Conservation (phyloP, 2,113 vertebrate species). For the Spizaetus ornatus region DNA sequence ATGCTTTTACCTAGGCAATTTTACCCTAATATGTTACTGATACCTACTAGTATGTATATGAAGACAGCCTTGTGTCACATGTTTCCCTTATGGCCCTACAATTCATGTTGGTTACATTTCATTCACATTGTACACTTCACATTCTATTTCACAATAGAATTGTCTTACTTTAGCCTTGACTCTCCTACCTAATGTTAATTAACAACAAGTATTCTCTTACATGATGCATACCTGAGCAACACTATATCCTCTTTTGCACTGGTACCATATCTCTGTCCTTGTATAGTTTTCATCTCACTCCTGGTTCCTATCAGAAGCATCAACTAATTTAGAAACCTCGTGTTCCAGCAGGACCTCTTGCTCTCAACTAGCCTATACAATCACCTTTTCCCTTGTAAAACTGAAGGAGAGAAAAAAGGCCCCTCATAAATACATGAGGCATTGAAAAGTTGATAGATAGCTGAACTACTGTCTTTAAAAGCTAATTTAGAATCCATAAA, state of each 20-base stretch:
- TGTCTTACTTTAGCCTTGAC: not conserved
- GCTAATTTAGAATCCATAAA: not conserved
- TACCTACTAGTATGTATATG: not conserved
- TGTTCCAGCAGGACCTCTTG: not conserved
- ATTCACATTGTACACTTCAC: not conserved
- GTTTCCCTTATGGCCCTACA: not conserved
- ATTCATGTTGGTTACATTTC: not conserved
- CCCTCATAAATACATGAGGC: not conserved
- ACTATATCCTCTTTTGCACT: not conserved
- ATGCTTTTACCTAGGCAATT: not conserved
- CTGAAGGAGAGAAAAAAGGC: not conserved
- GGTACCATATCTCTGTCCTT: rapidly evolving
- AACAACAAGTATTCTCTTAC: not conserved
- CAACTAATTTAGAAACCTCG: not conserved
- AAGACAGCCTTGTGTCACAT: not conserved
- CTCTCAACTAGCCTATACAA: not conserved
- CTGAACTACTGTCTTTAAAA: not conserved
- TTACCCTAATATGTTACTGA: not conserved
- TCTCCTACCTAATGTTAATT: not conserved
- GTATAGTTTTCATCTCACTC: not conserved
- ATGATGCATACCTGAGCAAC: not conserved
- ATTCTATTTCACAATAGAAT: too few species aligned
- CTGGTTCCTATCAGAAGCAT: not conserved
- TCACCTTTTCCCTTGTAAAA: not conserved
- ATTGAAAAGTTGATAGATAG: not conserved